Conservation (phyloP, 2,888 invertebrate species). For the Hydraecia micacea region DNA sequence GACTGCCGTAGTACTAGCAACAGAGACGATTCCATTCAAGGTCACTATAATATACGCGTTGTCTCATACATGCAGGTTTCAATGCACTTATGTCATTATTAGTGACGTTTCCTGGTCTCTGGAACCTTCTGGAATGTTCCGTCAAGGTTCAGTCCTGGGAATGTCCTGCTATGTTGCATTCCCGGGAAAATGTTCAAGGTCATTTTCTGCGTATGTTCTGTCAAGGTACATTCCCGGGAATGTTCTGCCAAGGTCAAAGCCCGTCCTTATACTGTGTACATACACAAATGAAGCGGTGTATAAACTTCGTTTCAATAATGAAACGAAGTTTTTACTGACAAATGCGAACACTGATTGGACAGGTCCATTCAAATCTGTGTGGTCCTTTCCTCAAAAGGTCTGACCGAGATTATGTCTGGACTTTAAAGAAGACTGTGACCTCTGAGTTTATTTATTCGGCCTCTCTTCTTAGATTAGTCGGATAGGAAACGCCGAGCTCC, state of each 20-base stretch:
- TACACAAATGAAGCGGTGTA: neutral
- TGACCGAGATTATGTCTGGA: neutral
- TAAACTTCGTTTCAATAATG: too few species aligned
- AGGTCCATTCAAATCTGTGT: neutral
- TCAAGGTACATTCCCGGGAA: neutral
- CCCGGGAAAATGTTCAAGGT: conserved; percentile 3
- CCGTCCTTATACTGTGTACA: neutral
- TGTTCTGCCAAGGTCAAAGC: neutral
- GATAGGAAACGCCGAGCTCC: too few species aligned
- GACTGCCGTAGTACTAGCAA: conserved; percentile 53
- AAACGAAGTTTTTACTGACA: too few species aligned
- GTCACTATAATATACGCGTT: conserved; percentile 37
- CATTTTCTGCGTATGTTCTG: neutral
- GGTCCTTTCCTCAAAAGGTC: neutral
- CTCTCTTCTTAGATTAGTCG: neutral
- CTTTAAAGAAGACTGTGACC: neutral
- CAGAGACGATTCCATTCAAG: conserved; percentile 47
- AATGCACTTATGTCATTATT: conserved; percentile 32
- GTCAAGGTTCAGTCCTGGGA: neutral
- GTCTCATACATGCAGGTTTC: conserved; percentile 20
- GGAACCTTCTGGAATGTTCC: conserved; percentile 11
- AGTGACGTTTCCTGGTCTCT: conserved; percentile 21
- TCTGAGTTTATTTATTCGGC: neutral
- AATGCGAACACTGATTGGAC: neutral
- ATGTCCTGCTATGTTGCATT: neutral